A percentile compares a stretch with the other conserved stretches of the same genome.
These are phyloP conservation scores for Andrena hattorfiana DNA, from an alignment of 2,888 invertebrate species.

Conservation along the genomic window DNA sequence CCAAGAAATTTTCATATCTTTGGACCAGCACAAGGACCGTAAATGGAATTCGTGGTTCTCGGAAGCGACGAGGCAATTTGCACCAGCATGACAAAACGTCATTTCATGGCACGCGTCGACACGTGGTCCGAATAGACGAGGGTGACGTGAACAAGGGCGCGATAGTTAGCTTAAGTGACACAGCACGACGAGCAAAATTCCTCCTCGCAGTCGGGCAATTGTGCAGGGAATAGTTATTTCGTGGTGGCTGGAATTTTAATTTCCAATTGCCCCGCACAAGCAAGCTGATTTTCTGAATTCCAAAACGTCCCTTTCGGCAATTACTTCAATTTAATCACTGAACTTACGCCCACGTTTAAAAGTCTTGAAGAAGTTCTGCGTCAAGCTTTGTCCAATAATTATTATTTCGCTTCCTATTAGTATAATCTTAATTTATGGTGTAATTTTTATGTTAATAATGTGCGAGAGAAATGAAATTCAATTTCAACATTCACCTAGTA, in stretches of 20 bases:
- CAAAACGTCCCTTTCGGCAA: no score
- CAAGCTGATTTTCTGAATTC: not conserved
- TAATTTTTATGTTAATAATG: no score
- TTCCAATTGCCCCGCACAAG: not conserved
- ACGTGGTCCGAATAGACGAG: slow-evolving; percentile 43
- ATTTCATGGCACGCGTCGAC: slow-evolving; percentile 45
- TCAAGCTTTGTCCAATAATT: no score
- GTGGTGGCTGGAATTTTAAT: slow-evolving; percentile 25
- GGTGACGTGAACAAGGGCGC: slow-evolving; percentile 39
- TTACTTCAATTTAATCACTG: no score
- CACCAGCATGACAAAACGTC: slow-evolving; percentile 29
- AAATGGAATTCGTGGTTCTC: slow-evolving; percentile 24
- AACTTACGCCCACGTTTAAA: no score
- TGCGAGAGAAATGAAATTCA: no score
- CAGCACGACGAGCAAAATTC: slow-evolving; percentile 18
- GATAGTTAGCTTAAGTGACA: slow-evolving; percentile 21
- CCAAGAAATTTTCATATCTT: slow-evolving; percentile 8
- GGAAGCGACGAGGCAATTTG: slow-evolving; percentile 29
- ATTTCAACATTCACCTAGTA: no score
- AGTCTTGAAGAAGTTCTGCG: no score
- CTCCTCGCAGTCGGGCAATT: not conserved
- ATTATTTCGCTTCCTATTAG: no score
- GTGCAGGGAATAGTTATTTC: not conserved
- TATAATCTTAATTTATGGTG: no score
- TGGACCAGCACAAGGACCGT: not conserved